Percentiles rank a stretch among this genome's conserved stretches.
Evolutionary conservation across 2,797 vertebrate species (phyloP).

Genomic region (Spinibarbus caldwelli): DNA sequence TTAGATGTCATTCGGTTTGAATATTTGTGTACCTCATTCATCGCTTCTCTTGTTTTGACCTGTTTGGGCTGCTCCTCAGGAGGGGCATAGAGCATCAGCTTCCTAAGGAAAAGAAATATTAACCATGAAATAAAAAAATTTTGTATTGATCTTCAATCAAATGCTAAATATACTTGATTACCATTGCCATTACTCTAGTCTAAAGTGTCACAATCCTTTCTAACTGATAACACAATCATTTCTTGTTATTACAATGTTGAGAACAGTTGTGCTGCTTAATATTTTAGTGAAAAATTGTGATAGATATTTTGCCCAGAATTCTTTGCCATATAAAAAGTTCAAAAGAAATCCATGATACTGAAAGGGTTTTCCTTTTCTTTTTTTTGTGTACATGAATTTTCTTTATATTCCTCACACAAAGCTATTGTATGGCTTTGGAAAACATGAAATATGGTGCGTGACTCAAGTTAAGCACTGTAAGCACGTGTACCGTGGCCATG

Average conservation of each 20-base stretch:
- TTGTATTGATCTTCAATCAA: background rate
- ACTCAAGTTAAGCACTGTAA: background rate
- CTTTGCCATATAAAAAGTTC: no score
- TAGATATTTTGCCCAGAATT: background rate
- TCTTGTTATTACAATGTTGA: background rate
- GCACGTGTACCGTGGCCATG: constrained; percentile 86
- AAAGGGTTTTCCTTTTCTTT: background rate
- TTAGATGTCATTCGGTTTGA: background rate
- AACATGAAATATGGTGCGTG: background rate
- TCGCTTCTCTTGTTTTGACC: constrained; percentile 85
- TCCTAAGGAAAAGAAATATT: constrained; percentile 74
- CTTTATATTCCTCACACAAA: background rate
- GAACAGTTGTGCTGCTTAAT: background rate
- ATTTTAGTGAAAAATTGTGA: no score
- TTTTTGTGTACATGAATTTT: no score
- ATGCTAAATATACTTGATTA: background rate
- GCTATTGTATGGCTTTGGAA: background rate
- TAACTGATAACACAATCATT: background rate
- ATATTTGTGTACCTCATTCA: constrained; percentile 84
- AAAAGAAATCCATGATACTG: background rate
- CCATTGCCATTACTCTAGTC: background rate
- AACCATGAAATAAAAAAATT: background rate
- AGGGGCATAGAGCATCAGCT: constrained; percentile 90
- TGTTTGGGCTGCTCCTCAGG: constrained; percentile 89
- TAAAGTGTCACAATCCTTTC: background rate